A percentile compares a stretch with the other conserved stretches of the same genome.
Conservation (phyloP, 92 coral and sea anemone species). For the Blastomussa wellsi region DNA sequence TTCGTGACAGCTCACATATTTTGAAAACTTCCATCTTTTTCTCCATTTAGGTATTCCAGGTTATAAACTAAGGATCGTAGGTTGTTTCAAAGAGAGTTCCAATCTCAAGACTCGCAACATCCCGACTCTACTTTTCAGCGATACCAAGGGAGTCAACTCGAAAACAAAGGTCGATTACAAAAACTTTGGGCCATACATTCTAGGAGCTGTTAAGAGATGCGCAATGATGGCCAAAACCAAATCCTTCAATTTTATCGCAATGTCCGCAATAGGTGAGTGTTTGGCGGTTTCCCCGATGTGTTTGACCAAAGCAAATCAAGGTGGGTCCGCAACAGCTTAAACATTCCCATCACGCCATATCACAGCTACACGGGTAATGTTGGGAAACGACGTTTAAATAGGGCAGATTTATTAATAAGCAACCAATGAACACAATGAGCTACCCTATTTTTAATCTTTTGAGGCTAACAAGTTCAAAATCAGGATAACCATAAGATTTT, state of each 20-base stretch:
- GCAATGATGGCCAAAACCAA: background rate
- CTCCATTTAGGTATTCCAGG: constrained; percentile 14
- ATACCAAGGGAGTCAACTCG: constrained; percentile 4
- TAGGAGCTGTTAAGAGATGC: background rate
- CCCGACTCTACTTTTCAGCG: constrained; percentile 16
- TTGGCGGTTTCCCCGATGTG: background rate
- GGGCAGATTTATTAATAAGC: too few relatives aligned
- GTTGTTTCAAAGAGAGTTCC: constrained; percentile 39
- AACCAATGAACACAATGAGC: too few relatives aligned
- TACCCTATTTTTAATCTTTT: too few relatives aligned
- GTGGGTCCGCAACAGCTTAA: too few relatives aligned
- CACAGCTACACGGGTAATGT: too few relatives aligned
- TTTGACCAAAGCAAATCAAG: too few relatives aligned
- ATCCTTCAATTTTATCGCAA: background rate
- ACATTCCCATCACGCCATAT: too few relatives aligned
- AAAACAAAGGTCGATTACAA: constrained; percentile 27
- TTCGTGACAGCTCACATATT: background rate
- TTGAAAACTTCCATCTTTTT: background rate
- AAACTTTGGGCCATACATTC: constrained; percentile 9
- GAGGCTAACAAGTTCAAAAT: too few relatives aligned
- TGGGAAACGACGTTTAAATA: too few relatives aligned
- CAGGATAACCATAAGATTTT: too few relatives aligned
- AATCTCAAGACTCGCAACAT: background rate
- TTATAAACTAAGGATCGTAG: constrained; percentile 23
- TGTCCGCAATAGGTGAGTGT: constrained; percentile 14